phyloP scores from a whole-genome alignment of 2,113 vertebrate species.

The Haliaeetus leucogaster region DNA sequence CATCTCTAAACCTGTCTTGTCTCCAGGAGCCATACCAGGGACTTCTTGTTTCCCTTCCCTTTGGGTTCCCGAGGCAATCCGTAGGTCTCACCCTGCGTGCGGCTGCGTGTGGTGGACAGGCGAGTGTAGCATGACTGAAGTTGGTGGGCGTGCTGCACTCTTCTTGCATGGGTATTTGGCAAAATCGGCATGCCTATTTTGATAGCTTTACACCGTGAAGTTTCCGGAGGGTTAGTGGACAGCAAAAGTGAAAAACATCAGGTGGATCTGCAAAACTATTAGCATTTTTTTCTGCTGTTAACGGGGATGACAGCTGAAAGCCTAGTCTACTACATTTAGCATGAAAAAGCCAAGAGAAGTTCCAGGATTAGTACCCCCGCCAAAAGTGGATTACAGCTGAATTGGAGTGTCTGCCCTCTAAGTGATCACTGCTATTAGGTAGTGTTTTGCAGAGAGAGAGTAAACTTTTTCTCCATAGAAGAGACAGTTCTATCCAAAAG shows the following conservation, averaged over 20 bases:
- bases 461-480: background rate
- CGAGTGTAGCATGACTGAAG: background rate
- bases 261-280: background rate
- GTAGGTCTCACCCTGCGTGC: background rate
- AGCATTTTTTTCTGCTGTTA: constrained; percentile 33
- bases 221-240: background rate
- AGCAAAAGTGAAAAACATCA: background rate
- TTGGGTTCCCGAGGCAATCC: background rate
- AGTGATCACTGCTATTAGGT: background rate
- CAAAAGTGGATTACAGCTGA: background rate
- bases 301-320: background rate
- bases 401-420: background rate
- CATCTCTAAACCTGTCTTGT: background rate
- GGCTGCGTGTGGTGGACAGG: background rate
- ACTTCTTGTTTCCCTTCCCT: background rate
- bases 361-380: background rate
- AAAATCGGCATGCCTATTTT: background rate
- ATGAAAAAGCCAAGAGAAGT: background rate
- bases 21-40: background rate
- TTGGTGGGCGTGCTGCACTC: background rate
- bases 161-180: background rate
- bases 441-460: background rate
- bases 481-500: background rate
- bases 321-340: background rate
- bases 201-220: background rate